Conservation (phyloP, 1,140 invertebrate genomes). For the Ectropis grisescens region DNA sequence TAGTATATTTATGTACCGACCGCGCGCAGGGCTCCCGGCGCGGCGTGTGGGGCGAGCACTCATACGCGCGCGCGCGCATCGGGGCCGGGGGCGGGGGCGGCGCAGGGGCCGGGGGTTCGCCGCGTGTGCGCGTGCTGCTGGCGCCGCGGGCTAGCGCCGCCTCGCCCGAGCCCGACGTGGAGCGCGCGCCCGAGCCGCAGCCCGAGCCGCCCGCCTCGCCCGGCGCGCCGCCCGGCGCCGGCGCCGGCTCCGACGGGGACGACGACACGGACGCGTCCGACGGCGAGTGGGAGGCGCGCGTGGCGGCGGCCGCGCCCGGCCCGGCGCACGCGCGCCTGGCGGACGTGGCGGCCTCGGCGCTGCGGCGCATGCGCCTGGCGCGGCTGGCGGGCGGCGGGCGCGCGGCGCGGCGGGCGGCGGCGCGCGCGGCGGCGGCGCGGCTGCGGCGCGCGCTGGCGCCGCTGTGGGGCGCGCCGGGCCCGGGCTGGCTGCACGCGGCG, state of each 20-base stretch:
- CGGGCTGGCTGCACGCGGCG: slow-evolving; percentile 21
- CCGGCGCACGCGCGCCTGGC: slow-evolving; percentile 7
- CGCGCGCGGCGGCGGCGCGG: slow-evolving; percentile 8
- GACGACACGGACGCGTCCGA: slow-evolving; percentile 5
- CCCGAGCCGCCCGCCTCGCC: too few species aligned
- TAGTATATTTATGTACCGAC: neutral
- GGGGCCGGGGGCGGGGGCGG: neutral
- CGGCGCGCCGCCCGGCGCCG: slow-evolving; percentile 1
- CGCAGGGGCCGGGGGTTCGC: slow-evolving; percentile 7
- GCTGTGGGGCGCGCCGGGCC: slow-evolving; percentile 9
- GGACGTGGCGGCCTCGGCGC: slow-evolving; percentile 1
- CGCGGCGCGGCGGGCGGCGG: too few species aligned
- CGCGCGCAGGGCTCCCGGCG: slow-evolving; percentile 16
- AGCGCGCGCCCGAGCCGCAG: slow-evolving; percentile 7
- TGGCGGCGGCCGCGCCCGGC: slow-evolving; percentile 8
- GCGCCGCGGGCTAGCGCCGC: slow-evolving; percentile 9
- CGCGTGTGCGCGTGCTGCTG: slow-evolving; percentile 17
- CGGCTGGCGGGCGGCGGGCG: slow-evolving; percentile 10
- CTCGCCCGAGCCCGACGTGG: slow-evolving; percentile 6
- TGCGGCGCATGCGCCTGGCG: slow-evolving; percentile 19
- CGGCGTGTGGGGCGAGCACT: slow-evolving; percentile 44
- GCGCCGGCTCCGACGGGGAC: slow-evolving; percentile 7
- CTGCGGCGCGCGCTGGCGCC: slow-evolving; percentile 74
- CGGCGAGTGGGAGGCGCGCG: slow-evolving; percentile 17
- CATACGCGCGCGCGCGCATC: slow-evolving; percentile 23